A percentile compares a stretch with the other conserved stretches of the same genome.
These are phyloP conservation scores for Perodicticus potto DNA, from an alignment of 2,797 vertebrate genomes.

Conservation along the genomic window DNA sequence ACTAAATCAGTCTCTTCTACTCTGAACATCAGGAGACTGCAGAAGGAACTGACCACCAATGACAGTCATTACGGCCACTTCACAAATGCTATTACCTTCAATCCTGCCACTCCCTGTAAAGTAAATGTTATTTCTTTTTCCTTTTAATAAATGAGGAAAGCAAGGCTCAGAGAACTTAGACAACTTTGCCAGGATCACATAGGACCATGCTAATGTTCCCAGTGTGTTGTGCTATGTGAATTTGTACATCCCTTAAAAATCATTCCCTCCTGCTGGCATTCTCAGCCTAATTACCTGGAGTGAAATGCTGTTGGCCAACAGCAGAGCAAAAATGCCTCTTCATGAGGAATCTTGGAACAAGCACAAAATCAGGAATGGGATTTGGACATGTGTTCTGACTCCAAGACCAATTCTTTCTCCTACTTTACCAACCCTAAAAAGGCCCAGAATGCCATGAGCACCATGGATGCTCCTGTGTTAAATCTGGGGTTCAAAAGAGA, in stretches of 20 bases:
- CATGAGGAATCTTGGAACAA: neutral
- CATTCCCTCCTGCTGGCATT: neutral
- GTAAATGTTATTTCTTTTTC: neutral
- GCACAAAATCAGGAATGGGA: neutral
- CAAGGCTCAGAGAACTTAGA: neutral
- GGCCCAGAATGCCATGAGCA: neutral
- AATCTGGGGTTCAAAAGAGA: neutral
- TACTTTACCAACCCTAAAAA: neutral
- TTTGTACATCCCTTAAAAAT: neutral
- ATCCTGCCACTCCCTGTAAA: neutral
- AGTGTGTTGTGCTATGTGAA: neutral
- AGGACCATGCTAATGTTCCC: neutral
- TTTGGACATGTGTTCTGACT: neutral
- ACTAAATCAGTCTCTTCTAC: neutral
- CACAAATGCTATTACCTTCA: neutral
- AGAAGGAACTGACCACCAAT: neutral
- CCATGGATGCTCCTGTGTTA: neutral
- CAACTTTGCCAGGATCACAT: neutral
- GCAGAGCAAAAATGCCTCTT: constrained; percentile 11
- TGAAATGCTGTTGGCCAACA: neutral
- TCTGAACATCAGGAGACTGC: neutral
- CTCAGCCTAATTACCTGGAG: neutral
- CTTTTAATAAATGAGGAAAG: neutral
- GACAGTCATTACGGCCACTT: neutral
- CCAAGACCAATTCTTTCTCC: neutral